Percentiles rank a stretch among this genome's conserved stretches.
Evolutionary conservation across 2,888 invertebrate species (phyloP).

Genomic region (Eupelmus urozonus): DNA sequence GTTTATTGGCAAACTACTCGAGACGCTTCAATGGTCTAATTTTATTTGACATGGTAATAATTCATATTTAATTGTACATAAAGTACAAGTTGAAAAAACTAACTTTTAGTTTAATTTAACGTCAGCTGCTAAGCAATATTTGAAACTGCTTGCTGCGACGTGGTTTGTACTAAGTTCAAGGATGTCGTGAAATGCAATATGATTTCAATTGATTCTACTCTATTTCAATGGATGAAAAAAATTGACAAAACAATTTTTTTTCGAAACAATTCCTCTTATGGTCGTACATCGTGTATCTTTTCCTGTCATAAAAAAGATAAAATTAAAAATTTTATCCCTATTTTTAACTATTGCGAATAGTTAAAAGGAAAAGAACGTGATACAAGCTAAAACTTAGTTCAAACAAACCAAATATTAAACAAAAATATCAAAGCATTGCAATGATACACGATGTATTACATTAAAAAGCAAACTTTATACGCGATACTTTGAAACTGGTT

Average conservation of each 20-base stretch:
- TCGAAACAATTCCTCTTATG: slow-evolving; percentile 36
- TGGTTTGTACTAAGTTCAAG: slow-evolving; percentile 42
- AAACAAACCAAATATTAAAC: not conserved
- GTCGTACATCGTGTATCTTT: slow-evolving; percentile 54
- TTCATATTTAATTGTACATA: slow-evolving; percentile 24
- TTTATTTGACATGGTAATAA: slow-evolving; percentile 37
- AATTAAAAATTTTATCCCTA: too few species aligned
- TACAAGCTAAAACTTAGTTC: too few species aligned
- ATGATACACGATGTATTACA: slow-evolving; percentile 51
- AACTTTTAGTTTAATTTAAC: slow-evolving; percentile 35
- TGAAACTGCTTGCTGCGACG: slow-evolving; percentile 38
- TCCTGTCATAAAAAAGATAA: not conserved
- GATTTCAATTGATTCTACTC: slow-evolving; percentile 53
- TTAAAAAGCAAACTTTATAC: slow-evolving; percentile 49
- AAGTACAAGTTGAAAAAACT: slow-evolving; percentile 32
- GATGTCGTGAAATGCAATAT: slow-evolving; percentile 56
- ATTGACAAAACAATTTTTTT: slow-evolving; percentile 53
- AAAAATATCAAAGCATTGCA: not conserved
- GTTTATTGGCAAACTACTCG: slow-evolving; percentile 45
- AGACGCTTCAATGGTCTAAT: slow-evolving; percentile 44
- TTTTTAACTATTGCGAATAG: too few species aligned
- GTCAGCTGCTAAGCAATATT: slow-evolving; percentile 35
- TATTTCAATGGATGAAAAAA: slow-evolving; percentile 54
- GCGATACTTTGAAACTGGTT: slow-evolving; percentile 18
- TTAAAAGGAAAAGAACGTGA: too few species aligned